Conservation (phyloP, 1,140 invertebrate genomes). For the Brachionus asplanchnoidis region DNA sequence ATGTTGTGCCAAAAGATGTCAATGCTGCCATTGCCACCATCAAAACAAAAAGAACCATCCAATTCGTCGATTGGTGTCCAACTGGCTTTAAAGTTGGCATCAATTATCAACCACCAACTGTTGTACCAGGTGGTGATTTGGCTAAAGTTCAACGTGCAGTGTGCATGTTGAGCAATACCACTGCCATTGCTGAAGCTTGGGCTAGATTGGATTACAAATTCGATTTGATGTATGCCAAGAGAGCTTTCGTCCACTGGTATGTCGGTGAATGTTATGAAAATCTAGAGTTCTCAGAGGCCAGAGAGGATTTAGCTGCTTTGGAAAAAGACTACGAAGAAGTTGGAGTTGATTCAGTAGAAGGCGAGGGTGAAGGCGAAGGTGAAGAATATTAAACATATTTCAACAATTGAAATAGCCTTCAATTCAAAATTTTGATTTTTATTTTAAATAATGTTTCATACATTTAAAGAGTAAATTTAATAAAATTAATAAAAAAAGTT, state of each 20-base stretch:
- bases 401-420: too few species aligned
- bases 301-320: constrained; percentile 46
- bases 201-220: constrained; percentile 61
- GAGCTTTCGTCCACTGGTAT: constrained; percentile 47
- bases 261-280: constrained; percentile 60
- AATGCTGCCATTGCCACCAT: constrained; percentile 77
- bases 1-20: constrained; percentile 66
- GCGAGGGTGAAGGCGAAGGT: constrained; percentile 40
- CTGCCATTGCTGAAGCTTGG: constrained; percentile 74
- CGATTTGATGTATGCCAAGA: constrained; percentile 44
- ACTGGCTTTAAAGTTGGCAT: constrained; percentile 70
- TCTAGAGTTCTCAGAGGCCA: constrained; percentile 51
- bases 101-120: constrained; percentile 71
- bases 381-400: constrained; percentile 38
- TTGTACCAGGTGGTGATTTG: constrained; percentile 68
- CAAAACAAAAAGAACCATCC: constrained; percentile 69
- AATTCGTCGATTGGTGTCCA: constrained; percentile 86
- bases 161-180: constrained; percentile 75
- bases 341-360: constrained; percentile 59
- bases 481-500: too few species aligned
- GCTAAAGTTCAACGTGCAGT: constrained; percentile 63
- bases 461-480: too few species aligned
- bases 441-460: too few species aligned
- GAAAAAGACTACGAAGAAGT: constrained; percentile 47
- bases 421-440: too few species aligned